Percentiles rank a stretch among this genome's conserved stretches.
Evolutionary conservation across 1,140 invertebrate genomes (phyloP).

Genomic region (Cataglyphis hispanica): DNA sequence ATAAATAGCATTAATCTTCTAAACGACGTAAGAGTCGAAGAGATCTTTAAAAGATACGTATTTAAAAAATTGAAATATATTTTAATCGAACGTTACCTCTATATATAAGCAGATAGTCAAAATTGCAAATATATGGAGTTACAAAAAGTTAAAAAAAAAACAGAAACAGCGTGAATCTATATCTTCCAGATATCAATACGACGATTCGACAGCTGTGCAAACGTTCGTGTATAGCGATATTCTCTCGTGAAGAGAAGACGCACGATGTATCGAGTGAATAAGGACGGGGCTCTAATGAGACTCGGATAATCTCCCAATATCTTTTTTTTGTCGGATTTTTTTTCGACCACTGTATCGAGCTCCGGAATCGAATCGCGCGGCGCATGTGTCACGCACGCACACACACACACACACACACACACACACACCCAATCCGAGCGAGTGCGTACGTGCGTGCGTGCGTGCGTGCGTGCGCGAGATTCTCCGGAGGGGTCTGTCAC

Average conservation of each 20-base stretch:
- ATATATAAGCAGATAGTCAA: conserved; percentile 4
- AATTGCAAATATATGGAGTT: not conserved
- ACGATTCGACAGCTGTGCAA: conserved; percentile 48
- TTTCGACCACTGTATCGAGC: conserved; percentile 24
- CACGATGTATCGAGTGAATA: conserved; percentile 42
- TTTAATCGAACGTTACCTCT: not conserved
- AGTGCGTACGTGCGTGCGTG: conserved; percentile 67
- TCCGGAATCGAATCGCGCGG: conserved; percentile 45
- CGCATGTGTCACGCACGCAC: conserved; percentile 40
- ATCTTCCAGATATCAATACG: conserved; percentile 29
- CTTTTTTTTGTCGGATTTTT: conserved; percentile 48
- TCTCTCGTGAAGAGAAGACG: not conserved
- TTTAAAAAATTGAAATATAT: not conserved
- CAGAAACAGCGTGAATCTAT: conserved; percentile 7
- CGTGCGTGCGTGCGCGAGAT: conserved; percentile 77
- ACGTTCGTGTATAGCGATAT: conserved; percentile 27
- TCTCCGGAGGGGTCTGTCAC: conserved; percentile 85
- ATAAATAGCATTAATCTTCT: not conserved
- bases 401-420: conserved; percentile 47
- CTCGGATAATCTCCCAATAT: conserved; percentile 47
- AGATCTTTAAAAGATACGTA: not conserved
- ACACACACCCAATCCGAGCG: conserved; percentile 31
- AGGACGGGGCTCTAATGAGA: conserved; percentile 56
- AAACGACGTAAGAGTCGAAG: not conserved
- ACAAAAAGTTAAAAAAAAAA: not conserved